A percentile compares a stretch with the other conserved stretches of the same genome.
Evolutionary conservation across 2,113 vertebrate genomes (phyloP).

Genomic region (Mohoua ochrocephala): DNA sequence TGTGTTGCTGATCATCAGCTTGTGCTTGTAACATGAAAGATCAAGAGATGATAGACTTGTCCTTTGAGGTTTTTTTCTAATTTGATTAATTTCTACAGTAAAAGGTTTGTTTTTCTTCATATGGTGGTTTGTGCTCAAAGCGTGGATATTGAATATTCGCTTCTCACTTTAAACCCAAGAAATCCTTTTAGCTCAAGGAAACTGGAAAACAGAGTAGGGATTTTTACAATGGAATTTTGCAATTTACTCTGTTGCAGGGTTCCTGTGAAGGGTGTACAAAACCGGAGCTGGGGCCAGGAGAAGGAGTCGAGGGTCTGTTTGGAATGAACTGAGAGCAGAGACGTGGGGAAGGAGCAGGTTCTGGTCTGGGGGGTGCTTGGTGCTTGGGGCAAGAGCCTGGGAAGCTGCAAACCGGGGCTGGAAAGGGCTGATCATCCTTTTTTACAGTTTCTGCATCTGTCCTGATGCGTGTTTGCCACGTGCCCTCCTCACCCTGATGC

Average conservation of each 20-base stretch:
- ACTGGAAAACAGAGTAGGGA: neutral
- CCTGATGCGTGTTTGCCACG: neutral
- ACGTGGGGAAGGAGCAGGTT: too few species aligned
- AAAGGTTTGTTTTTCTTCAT: neutral
- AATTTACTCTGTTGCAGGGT: neutral
- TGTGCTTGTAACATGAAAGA: neutral
- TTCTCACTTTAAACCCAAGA: neutral
- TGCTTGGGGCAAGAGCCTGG: neutral
- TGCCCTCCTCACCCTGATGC: accelerated
- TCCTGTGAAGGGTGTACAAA: neutral
- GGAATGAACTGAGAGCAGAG: neutral
- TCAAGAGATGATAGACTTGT: neutral
- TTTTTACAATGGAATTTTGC: neutral
- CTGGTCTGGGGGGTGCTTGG: too few species aligned
- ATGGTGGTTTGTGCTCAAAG: neutral
- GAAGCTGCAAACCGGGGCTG: accelerated
- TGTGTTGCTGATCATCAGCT: neutral
- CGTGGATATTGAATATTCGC: neutral
- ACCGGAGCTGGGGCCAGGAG: neutral
- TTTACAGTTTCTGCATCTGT: accelerated
- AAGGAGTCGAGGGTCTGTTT: neutral
- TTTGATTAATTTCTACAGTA: neutral
- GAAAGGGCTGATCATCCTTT: neutral
- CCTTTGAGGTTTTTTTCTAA: neutral
- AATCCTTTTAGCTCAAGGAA: neutral